Evolutionary conservation across 2,888 invertebrate species (phyloP), one percentile per base, ranked within the genome.

Genomic region (Sarcophaga rosellei): DNA sequence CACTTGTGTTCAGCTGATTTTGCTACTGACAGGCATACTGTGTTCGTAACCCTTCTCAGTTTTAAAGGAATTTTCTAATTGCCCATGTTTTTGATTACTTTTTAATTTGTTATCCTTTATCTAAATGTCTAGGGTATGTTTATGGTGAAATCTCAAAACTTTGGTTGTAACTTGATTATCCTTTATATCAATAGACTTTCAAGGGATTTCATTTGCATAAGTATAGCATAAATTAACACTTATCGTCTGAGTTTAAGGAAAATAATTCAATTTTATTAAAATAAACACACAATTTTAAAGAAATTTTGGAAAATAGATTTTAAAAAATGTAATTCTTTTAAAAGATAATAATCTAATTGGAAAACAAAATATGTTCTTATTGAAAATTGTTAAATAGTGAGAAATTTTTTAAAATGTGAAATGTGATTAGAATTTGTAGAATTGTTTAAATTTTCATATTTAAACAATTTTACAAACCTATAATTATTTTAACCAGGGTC

Each of bases 201-300:
- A 53, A 53, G 53, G 44, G 57, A 65, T 72, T 44, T 35, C 63
- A 63, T 73, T 66, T 25, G 20, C 59, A 73, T 61, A 61, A 73
- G 35, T 3, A 3, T 44, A 10, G 20, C 35, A 73, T 73, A 61
- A 61, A 73, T 73, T 73, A 61, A 44, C 72, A 73, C 72, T 73
- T 73, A 3, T 11, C 65, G 61, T 35, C 3, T 35, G 47, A 10
- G 45, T 44, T 61, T n/a, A 45, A 57, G 17, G 6, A 44, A 78
- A 11, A 20, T 25, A 53, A 63, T 63, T 53, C 44, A 11, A 35
- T 53, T 57, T 57, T 53, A 17, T n/a, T 70, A 57, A 61, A 45
- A 17, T 17, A 17, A 53, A 12, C 53, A 17, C 17, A 53, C 2
- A 35, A 47, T 11, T 47, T 47, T 47, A 12, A 15, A 47, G 0